phyloP scores from a whole-genome alignment of 1,140 invertebrate genomes.

The Hestina assimilis region DNA sequence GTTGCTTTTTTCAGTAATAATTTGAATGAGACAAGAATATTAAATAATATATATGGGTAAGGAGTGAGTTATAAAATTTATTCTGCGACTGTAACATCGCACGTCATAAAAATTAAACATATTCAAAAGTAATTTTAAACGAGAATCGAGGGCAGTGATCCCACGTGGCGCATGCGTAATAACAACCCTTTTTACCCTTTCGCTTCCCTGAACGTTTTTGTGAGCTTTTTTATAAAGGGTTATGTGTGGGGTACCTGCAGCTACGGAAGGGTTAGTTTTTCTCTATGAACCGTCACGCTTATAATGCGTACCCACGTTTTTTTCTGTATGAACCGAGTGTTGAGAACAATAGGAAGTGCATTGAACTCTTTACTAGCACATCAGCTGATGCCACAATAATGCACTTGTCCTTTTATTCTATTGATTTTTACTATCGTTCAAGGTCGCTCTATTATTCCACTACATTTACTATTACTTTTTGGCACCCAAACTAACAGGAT shows the following conservation, averaged over 20 bases:
- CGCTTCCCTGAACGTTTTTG: conserved; percentile 70
- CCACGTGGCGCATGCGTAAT: conserved; percentile 68
- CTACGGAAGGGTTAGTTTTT: conserved; percentile 73
- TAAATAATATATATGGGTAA: no score
- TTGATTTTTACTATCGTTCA: conserved; percentile 67
- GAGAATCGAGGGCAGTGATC: conserved; percentile 68
- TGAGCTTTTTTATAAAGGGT: conserved; percentile 73
- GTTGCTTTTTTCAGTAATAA: no score
- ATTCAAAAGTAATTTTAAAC: conserved; percentile 53
- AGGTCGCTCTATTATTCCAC: conserved; percentile 47
- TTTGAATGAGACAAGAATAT: no score
- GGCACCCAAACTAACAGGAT: no score
- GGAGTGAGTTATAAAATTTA: no score
- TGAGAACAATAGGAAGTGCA: conserved; percentile 68
- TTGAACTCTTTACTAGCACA: conserved; percentile 66
- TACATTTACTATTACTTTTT: neutral
- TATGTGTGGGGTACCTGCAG: conserved; percentile 72
- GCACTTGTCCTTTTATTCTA: conserved; percentile 64
- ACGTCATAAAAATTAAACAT: conserved; percentile 10
- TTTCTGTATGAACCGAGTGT: conserved; percentile 50
- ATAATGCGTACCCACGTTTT: conserved; percentile 58
- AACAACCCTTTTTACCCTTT: conserved; percentile 76
- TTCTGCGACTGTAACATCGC: neutral
- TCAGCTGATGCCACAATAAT: conserved; percentile 73
- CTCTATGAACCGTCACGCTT: conserved; percentile 53